Conservation (phyloP, 1,140 invertebrate species). For the Dicyema japonicum region DNA sequence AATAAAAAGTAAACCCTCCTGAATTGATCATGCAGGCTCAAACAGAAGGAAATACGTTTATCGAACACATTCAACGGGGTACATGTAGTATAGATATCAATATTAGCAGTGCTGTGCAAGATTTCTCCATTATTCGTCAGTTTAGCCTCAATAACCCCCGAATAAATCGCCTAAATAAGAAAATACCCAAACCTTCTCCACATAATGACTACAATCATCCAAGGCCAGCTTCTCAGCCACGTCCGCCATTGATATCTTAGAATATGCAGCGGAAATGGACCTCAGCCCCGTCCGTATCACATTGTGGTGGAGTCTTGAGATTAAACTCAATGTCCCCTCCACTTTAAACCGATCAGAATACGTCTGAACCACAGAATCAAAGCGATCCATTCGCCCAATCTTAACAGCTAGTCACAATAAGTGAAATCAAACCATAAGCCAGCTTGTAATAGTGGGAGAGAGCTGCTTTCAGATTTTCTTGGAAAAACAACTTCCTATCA, state of each 20-base stretch:
- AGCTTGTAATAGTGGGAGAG: constrained; percentile 77
- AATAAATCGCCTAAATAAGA: constrained; percentile 42
- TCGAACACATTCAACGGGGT: constrained; percentile 86
- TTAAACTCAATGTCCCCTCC: constrained; percentile 72
- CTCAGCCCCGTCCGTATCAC: constrained; percentile 93
- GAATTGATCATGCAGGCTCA: constrained; percentile 27
- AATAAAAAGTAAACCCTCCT: too few relatives aligned
- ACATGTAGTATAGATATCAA: constrained; percentile 74
- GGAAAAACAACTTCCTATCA: constrained; percentile 36
- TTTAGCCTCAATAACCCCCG: constrained; percentile 85
- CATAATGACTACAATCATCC: constrained; percentile 76
- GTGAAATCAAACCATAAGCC: constrained; percentile 34
- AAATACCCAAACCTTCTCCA: constrained; percentile 1
- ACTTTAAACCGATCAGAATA: constrained; percentile 19
- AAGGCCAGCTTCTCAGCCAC: constrained; percentile 65
- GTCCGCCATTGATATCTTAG: constrained; percentile 62
- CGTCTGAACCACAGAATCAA: constrained; percentile 63
- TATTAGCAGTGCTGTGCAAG: constrained; percentile 79
- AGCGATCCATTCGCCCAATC: constrained; percentile 59
- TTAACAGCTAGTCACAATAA: constrained; percentile 35
- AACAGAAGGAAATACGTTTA: constrained; percentile 76
- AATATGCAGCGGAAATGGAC: constrained; percentile 78
- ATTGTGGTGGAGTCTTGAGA: constrained; percentile 59
- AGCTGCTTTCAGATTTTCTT: constrained; percentile 45
- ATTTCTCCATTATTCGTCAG: constrained; percentile 72